A percentile compares a stretch with the other conserved stretches of the same genome.
These are phyloP conservation scores for Ammodytes dubius DNA, from an alignment of 2,113 vertebrate species.

Conservation along the genomic window DNA sequence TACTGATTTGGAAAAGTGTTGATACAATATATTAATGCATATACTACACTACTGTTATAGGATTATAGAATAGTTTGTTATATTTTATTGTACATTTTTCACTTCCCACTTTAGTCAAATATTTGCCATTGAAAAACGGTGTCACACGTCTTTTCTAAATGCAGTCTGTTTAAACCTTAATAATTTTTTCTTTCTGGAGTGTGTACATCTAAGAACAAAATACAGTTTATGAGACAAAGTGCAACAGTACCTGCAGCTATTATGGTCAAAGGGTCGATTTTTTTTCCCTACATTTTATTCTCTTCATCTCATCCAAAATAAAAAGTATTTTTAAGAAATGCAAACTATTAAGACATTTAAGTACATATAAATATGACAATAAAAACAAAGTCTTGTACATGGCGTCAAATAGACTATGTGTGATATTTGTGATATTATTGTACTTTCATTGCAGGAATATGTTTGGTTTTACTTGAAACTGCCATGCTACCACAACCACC, in stretches of 20 bases:
- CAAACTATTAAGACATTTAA: not conserved
- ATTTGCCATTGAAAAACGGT: not conserved
- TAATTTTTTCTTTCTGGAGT: not conserved
- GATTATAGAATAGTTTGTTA: not conserved
- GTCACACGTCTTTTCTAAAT: not conserved
- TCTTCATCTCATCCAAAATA: not conserved
- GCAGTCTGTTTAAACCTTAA: not conserved
- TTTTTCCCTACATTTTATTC: not conserved
- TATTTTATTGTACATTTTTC: not conserved
- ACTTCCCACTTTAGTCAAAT: not conserved
- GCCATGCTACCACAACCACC: not conserved
- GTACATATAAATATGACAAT: not conserved
- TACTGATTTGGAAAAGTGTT: not conserved
- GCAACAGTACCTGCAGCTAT: not conserved
- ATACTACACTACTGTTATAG: too few relatives aligned
- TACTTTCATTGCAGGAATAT: not conserved
- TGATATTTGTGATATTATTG: not conserved
- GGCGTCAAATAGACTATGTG: not conserved
- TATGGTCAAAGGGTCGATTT: too few relatives aligned
- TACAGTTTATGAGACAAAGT: not conserved
- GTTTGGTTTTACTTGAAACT: constrained; percentile 38
- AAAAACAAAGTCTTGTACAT: not conserved
- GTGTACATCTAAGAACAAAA: not conserved
- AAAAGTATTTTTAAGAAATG: not conserved
- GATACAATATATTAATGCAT: not conserved